phyloP scores from a whole-genome alignment of 2,113 vertebrate species.

The Zosterops borbonicus region DNA sequence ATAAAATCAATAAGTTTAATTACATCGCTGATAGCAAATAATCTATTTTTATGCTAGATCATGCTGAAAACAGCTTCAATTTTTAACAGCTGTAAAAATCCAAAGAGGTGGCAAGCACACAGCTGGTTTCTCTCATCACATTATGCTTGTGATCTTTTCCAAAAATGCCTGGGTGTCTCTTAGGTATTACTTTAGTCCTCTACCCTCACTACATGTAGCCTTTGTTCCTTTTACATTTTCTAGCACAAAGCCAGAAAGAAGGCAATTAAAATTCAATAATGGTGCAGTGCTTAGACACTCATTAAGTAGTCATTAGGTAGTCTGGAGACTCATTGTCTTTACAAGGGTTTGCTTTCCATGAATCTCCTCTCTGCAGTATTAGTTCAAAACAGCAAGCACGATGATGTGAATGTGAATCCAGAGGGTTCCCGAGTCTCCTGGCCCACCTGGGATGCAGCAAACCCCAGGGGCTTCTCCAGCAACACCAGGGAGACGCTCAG shows the following conservation, averaged over 20 bases:
- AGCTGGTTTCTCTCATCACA: not conserved
- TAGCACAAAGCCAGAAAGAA: constrained; percentile 20
- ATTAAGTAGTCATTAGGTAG: constrained; percentile 65
- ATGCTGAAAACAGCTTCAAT: not conserved
- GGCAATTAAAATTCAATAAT: constrained; percentile 66
- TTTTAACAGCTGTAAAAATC: not conserved
- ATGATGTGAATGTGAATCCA: not conserved
- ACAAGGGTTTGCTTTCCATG: not conserved
- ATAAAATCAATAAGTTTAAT: not conserved
- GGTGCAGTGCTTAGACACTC: constrained; percentile 42
- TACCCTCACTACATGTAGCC: not conserved
- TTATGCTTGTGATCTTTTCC: not conserved
- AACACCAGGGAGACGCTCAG: not conserved
- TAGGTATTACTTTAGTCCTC: constrained; percentile 34
- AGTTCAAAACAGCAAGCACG: not conserved
- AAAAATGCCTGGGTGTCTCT: not conserved
- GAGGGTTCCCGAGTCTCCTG: fast-evolving
- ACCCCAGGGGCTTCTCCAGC: not conserved
- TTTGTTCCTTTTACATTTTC: constrained; percentile 40
- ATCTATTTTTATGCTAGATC: not conserved
- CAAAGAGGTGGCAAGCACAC: not conserved
- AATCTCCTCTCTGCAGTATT: not conserved
- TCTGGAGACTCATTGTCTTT: constrained; percentile 42
- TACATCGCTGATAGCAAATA: not conserved
- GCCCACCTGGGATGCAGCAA: not conserved